phyloP scores from a whole-genome alignment of 2,797 vertebrate genomes.

The Chromis chromis region DNA sequence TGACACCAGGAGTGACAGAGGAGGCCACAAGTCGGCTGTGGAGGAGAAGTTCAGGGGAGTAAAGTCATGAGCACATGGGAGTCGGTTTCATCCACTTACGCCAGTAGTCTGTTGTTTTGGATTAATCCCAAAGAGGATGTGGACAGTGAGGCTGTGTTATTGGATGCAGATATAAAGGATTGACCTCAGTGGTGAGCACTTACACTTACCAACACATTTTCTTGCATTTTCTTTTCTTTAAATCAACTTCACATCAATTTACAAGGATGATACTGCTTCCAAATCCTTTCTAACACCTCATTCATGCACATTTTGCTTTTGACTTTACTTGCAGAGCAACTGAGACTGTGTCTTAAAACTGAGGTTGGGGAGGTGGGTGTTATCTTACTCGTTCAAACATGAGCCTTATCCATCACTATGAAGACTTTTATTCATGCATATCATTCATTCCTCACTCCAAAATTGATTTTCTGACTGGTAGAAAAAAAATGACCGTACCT shows the following conservation, averaged over 20 bases:
- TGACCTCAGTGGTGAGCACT: background rate
- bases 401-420: background rate
- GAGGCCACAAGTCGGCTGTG: slow-evolving; percentile 57
- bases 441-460: background rate
- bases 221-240: background rate
- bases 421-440: background rate
- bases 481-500: background rate
- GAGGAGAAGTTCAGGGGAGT: slow-evolving; percentile 52
- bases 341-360: slow-evolving; percentile 4
- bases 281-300: background rate
- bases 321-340: background rate
- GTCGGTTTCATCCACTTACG: slow-evolving; percentile 14
- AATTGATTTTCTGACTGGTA: background rate
- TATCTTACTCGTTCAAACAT: background rate
- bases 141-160: background rate
- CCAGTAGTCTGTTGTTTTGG: background rate
- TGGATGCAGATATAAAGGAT: background rate
- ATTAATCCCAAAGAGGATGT: background rate
- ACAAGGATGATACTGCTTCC: background rate
- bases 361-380: slow-evolving; percentile 7
- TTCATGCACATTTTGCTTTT: background rate
- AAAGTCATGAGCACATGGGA: slow-evolving; percentile 50
- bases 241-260: background rate
- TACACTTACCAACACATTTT: background rate
- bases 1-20: slow-evolving; percentile 71